phyloP scores from a whole-genome alignment of 2,113 vertebrate species.

The Myotis davidii region DNA sequence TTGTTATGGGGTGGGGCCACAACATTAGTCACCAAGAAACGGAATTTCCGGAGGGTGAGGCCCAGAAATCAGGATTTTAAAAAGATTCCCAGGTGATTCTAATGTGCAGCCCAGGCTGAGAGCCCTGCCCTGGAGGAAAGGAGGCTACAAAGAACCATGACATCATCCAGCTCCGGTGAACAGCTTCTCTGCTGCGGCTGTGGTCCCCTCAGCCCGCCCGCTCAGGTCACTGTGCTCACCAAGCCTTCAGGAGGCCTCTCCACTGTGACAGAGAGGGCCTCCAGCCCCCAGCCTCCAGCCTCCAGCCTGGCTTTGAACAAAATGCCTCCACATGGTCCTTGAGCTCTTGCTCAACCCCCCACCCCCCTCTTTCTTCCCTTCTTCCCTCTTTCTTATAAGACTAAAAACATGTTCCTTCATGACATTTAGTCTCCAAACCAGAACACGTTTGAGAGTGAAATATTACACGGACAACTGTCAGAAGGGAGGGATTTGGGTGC shows the following conservation, averaged over 20 bases:
- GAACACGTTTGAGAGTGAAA: neutral
- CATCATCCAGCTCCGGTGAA: rapidly evolving
- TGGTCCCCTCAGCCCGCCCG: rapidly evolving
- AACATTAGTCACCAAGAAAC: too few species aligned
- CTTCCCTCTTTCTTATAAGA: neutral
- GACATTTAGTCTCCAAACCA: neutral
- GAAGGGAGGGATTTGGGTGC: too few species aligned
- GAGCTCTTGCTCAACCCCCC: neutral
- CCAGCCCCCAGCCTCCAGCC: neutral
- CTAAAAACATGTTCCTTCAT: neutral
- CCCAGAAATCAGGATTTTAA: too few species aligned
- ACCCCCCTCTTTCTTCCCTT: rapidly evolving
- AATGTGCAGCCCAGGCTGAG: too few species aligned
- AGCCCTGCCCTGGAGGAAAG: too few species aligned
- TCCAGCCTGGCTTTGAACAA: neutral
- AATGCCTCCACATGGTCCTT: rapidly evolving
- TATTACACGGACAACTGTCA: too few species aligned
- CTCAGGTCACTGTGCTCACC: rapidly evolving
- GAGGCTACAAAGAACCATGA: rapidly evolving
- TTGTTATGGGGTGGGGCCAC: too few species aligned
- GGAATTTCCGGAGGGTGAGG: too few species aligned
- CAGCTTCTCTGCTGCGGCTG: rapidly evolving
- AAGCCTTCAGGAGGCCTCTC: too few species aligned
- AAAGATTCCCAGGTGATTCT: too few species aligned
- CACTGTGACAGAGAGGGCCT: rapidly evolving